These are phyloP conservation scores for Trichechus manatus DNA, from an alignment of 2,113 vertebrate species.

Conservation along the genomic window DNA sequence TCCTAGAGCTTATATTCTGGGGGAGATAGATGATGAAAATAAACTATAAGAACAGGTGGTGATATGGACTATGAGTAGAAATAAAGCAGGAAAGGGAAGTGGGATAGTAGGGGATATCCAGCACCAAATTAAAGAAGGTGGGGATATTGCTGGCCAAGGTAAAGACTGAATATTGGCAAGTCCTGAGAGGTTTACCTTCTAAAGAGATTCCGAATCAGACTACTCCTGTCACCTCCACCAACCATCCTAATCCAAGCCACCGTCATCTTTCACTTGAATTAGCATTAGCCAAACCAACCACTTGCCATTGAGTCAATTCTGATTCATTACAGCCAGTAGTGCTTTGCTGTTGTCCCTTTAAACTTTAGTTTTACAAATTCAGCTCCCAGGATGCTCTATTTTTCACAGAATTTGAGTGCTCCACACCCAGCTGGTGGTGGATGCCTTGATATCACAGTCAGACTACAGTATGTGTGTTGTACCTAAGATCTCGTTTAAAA, in stretches of 20 bases:
- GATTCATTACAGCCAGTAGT: neutral
- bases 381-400: neutral
- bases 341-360: neutral
- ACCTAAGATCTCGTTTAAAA: neutral
- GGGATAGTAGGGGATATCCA: neutral
- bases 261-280: neutral
- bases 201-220: neutral
- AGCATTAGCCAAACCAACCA: no score
- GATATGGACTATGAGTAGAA: neutral
- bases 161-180: neutral
- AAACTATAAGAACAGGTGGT: neutral
- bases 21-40: neutral
- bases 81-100: neutral
- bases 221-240: neutral
- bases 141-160: no score
- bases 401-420: neutral
- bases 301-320: no score
- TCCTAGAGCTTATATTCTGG: no score
- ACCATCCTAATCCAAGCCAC: neutral
- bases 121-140: no score
- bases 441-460: neutral
- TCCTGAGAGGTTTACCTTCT: conserved; percentile 3
- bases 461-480: neutral
- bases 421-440: neutral
- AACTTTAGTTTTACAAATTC: neutral